Evolutionary conservation across 53 echinoderm and acorn worm species (phyloP), one percentile per base, ranked within the genome.

Genomic region (Antedon mediterranea): DNA sequence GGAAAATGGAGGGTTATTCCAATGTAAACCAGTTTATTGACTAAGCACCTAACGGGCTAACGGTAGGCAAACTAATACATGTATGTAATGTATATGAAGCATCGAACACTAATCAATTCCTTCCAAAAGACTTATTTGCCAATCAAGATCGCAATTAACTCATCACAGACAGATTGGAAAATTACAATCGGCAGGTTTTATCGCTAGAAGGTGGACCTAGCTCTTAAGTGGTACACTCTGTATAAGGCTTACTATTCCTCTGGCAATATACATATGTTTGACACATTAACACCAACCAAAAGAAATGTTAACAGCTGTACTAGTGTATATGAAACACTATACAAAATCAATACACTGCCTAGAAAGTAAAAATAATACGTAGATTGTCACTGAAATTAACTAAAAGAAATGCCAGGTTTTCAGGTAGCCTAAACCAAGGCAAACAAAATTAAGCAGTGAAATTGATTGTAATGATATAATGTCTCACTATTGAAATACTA

Each of bases 291-390:
- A 57, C 57, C 57, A 57, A 57, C 57, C 20, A 15, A 15, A 57
- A 57, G 57, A 57, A 57, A 57, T 57, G 57, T 57, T 57, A 57
- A 57, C 57, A 57, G 57, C 57, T 57, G 57, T 57, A 57, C 57
- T 57, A 57, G 57, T 57, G 15, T 23, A 57, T 57, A 57, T 57
- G 57, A 57, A 57, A 57, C 23, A 57, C 23, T 11, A 57, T 57
- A 57, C 20, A 57, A 57, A 57, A 57, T 57, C 57, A 26, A 57
- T 57, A 57, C 3, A 57, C 23, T 26, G 57, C 57, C 57, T 57
- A 18, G 57, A 57, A 57, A 57, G 57, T 57, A 57, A 57, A 57
- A 57, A 6, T n/a, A n/a, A n/a, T 57, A 57, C 57, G 57, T 18
- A 23, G 57, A 15, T 57, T 8, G 57, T 26, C 23, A 57, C 57